These are phyloP conservation scores for Drosophila novamexicana DNA, from an alignment of 1,140 invertebrate genomes.

Conservation along the genomic window DNA sequence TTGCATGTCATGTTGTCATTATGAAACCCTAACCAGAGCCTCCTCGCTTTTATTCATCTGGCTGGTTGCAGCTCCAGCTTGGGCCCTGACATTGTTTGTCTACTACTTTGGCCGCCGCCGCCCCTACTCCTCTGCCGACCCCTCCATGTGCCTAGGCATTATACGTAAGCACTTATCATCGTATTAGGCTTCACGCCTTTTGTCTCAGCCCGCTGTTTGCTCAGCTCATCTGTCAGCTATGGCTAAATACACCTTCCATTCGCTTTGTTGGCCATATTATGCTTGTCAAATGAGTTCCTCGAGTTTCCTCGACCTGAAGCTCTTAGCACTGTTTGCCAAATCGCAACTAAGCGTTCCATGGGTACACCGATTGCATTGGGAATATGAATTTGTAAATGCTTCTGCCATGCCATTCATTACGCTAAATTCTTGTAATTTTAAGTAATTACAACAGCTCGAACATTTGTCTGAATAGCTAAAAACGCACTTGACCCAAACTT, in stretches of 20 bases:
- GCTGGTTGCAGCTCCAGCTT: background rate
- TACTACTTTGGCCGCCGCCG: conserved; percentile 60
- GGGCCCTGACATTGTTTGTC: conserved; percentile 63
- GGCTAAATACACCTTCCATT: conserved; percentile 21
- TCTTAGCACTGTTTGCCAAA: background rate
- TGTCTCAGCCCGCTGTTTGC: conserved; percentile 51
- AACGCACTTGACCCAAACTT: background rate
- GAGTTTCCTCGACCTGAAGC: background rate
- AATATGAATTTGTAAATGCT: conserved; percentile 5
- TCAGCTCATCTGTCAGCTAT: conserved; percentile 23
- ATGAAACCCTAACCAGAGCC: conserved; percentile 41
- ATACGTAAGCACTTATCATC: conserved; percentile 73
- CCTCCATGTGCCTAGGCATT: conserved; percentile 56
- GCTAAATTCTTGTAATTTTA: background rate
- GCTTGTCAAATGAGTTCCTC: conserved; percentile 13
- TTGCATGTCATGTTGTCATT: conserved; percentile 79
- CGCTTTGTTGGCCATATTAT: conserved; percentile 20
- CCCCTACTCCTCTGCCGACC: conserved; percentile 15
- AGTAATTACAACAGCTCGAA: background rate
- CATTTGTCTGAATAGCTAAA: background rate
- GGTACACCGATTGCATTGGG: conserved; percentile 2
- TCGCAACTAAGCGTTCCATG: too few relatives aligned
- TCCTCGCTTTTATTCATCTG: conserved; percentile 1
- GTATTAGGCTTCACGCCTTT: conserved; percentile 74
- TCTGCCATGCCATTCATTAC: background rate